Percentiles rank a stretch among this genome's conserved stretches.
phyloP scores from a whole-genome alignment of 2,888 invertebrate genomes.

The Eupithecia tripunctaria region DNA sequence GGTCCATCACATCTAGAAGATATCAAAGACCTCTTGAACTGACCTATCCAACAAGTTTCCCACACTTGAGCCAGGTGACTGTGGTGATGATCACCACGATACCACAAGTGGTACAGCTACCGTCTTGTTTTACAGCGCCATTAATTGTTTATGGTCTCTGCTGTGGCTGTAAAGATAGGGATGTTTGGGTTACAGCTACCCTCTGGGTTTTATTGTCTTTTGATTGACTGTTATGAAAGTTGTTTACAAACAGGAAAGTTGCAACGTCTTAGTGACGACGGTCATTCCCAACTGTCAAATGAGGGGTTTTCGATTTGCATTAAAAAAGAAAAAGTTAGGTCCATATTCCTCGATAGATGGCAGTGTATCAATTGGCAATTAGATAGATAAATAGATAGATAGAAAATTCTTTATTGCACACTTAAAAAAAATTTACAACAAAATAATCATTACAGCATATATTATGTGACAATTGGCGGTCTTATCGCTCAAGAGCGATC shows the following conservation, averaged over 20 bases:
- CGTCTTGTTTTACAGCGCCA: constrained; percentile 70
- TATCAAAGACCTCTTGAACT: constrained; percentile 33
- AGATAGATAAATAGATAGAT: too few relatives aligned
- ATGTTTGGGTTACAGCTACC: constrained; percentile 65
- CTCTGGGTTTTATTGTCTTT: constrained; percentile 40
- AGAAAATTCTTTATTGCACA: too few relatives aligned
- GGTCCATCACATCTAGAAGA: constrained; percentile 8
- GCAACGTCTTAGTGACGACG: too few relatives aligned
- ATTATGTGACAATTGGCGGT: too few relatives aligned
- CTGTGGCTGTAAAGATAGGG: constrained; percentile 75
- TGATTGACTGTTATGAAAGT: constrained; percentile 29
- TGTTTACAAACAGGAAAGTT: constrained; percentile 5
- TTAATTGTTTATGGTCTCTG: constrained; percentile 76
- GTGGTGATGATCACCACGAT: constrained; percentile 48
- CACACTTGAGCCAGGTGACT: constrained; percentile 45
- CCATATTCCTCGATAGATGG: too few relatives aligned
- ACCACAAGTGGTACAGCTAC: constrained; percentile 64
- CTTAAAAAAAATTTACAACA: too few relatives aligned
- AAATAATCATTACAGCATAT: too few relatives aligned
- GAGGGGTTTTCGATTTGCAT: too few relatives aligned
- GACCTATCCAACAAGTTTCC: constrained; percentile 42
- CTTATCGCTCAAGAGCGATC: too few relatives aligned
- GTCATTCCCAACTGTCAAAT: too few relatives aligned
- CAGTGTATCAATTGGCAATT: too few relatives aligned
- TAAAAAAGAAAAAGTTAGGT: too few relatives aligned